These are phyloP conservation scores for Hetaerina titia DNA, from an alignment of 2,888 invertebrate genomes.

Conservation along the genomic window DNA sequence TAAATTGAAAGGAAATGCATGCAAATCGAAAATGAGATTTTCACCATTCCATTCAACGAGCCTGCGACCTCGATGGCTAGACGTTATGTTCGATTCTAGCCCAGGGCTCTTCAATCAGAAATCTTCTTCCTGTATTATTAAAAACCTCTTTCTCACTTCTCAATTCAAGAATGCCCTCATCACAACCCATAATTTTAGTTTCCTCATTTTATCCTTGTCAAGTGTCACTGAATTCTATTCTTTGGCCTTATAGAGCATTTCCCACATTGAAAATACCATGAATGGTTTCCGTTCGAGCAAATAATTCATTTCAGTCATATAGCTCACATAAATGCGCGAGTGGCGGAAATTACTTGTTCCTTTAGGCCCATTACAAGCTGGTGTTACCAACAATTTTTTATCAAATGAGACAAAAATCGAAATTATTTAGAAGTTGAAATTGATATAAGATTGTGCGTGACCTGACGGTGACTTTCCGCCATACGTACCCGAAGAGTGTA, in stretches of 20 bases:
- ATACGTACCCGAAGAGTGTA: too few relatives aligned
- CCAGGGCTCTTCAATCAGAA: slow-evolving; percentile 22
- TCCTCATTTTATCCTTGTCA: neutral
- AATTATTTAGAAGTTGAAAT: too few relatives aligned
- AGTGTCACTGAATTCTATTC: neutral
- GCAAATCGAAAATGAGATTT: neutral
- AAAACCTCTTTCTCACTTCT: neutral
- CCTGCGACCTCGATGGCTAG: slow-evolving; percentile 43
- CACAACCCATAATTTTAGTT: neutral
- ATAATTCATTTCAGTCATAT: too few relatives aligned
- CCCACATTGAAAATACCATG: neutral
- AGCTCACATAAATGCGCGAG: too few relatives aligned
- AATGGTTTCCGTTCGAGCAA: neutral
- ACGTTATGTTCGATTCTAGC: slow-evolving; percentile 52
- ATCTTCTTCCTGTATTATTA: neutral
- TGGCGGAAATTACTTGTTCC: too few relatives aligned
- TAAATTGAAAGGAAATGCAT: neutral
- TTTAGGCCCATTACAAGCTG: too few relatives aligned
- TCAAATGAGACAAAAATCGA: too few relatives aligned
- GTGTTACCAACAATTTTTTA: too few relatives aligned
- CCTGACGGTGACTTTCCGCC: too few relatives aligned
- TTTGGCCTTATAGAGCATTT: neutral
- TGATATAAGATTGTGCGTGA: too few relatives aligned
- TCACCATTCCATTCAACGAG: neutral
- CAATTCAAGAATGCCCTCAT: neutral